Conservation (phyloP, 2,113 vertebrate genomes). For the Saccopteryx bilineata region DNA sequence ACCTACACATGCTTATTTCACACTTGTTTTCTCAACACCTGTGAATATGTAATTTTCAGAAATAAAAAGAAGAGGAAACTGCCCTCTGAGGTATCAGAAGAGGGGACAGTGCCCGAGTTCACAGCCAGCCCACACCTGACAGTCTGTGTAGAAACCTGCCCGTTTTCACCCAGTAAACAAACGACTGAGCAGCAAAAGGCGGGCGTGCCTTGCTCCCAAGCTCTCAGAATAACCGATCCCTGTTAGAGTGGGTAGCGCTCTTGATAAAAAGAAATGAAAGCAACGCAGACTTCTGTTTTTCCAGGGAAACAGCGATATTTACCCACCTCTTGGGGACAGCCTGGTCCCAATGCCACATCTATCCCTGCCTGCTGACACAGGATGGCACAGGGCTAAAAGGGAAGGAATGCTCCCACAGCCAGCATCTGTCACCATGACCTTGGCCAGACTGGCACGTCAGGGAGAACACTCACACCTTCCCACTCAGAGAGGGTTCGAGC, state of each 20-base stretch:
- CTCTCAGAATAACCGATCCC: too few species aligned
- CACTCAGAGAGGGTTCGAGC: neutral
- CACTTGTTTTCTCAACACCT: too few species aligned
- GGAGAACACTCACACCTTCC: neutral
- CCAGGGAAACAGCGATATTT: neutral
- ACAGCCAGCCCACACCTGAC: neutral
- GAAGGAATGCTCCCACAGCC: neutral
- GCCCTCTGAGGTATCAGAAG: neutral
- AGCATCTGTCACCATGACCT: neutral
- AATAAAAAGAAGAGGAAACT: neutral
- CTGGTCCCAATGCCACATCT: too few species aligned
- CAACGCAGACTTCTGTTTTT: neutral
- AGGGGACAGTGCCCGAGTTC: neutral
- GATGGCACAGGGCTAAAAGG: neutral
- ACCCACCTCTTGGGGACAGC: neutral
- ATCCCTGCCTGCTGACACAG: too few species aligned
- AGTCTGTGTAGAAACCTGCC: neutral
- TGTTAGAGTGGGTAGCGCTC: too few species aligned
- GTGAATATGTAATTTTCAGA: neutral
- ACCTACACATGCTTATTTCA: too few species aligned
- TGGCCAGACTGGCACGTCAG: neutral
- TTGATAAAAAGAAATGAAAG: constrained; percentile 17
- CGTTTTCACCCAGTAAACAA: constrained; percentile 23
- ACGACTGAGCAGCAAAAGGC: too few species aligned
- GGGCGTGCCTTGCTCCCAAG: too few species aligned